Evolutionary conservation across 2,797 vertebrate genomes (phyloP).

Genomic region (Falco concolor): DNA sequence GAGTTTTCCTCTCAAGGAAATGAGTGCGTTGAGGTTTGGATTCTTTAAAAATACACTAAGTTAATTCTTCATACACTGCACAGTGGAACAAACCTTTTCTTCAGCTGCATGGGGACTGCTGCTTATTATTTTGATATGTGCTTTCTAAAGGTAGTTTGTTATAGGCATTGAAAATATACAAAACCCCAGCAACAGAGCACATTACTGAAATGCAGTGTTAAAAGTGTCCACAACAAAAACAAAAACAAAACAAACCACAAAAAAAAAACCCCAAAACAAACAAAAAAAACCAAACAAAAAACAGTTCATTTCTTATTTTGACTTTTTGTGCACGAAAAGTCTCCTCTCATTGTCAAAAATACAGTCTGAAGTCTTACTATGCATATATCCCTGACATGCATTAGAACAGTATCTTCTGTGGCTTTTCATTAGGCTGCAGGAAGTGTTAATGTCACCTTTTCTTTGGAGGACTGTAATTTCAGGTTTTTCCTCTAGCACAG

Average conservation of each 20-base stretch:
- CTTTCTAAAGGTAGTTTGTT: slow-evolving; percentile 28
- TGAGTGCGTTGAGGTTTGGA: neutral
- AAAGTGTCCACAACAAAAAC: neutral
- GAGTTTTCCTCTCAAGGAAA: neutral
- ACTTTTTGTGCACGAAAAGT: neutral
- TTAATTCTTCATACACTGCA: neutral
- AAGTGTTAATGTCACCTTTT: slow-evolving; percentile 45
- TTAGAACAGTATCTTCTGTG: neutral
- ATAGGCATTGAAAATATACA: neutral
- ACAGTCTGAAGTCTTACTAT: slow-evolving; percentile 11
- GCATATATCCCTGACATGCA: neutral
- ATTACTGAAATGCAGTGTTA: neutral
- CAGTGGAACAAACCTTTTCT: neutral
- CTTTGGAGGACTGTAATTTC: slow-evolving; percentile 15
- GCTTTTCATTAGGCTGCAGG: slow-evolving; percentile 24
- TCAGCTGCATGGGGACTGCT: neutral
- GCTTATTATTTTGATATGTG: neutral
- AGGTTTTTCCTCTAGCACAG: neutral
- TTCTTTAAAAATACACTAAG: neutral
- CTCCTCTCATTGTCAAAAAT: neutral
- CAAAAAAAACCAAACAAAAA: neutral
- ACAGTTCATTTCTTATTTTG: neutral
- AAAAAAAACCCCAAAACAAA: too few relatives aligned
- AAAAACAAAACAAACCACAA: neutral
- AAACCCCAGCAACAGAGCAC: neutral